phyloP scores from a whole-genome alignment of 2,888 invertebrate genomes.

The Hetaerina titia region DNA sequence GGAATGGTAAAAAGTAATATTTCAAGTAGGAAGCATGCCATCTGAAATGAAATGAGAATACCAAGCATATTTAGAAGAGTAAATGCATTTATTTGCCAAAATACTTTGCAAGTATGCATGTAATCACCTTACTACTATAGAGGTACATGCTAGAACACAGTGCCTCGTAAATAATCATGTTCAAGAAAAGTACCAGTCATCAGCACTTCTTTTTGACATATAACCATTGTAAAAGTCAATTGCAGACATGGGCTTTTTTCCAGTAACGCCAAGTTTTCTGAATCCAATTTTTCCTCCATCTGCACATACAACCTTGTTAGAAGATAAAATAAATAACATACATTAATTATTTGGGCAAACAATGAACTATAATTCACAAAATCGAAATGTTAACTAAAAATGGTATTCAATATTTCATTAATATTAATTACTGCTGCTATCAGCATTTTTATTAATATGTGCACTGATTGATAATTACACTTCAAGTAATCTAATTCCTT shows the following conservation, averaged over 20 bases:
- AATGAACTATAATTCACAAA: background rate
- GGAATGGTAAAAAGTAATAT: no score
- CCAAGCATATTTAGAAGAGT: background rate
- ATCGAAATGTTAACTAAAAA: no score
- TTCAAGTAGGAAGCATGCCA: background rate
- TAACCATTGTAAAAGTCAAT: conserved; percentile 93
- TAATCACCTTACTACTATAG: background rate
- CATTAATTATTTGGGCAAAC: background rate
- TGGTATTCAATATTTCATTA: no score
- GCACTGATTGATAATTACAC: no score
- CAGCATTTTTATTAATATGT: no score
- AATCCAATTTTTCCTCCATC: conserved; percentile 84
- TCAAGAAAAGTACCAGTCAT: conserved; percentile 76
- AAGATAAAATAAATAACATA: background rate
- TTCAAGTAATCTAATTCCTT: no score
- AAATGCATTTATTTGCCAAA: conserved; percentile 19
- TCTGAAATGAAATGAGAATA: background rate
- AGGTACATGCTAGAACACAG: conserved; percentile 6
- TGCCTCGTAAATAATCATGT: conserved; percentile 2
- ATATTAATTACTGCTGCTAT: no score
- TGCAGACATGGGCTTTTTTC: conserved; percentile 87
- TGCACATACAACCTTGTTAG: conserved; percentile 81
- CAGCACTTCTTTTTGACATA: conserved; percentile 80
- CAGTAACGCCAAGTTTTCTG: conserved; percentile 82
- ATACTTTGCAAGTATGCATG: background rate